A percentile compares a stretch with the other conserved stretches of the same genome.
These are phyloP conservation scores for Gnathonemus echidnorhynchus DNA, from an alignment of 2,113 vertebrate species.

Conservation along the genomic window DNA sequence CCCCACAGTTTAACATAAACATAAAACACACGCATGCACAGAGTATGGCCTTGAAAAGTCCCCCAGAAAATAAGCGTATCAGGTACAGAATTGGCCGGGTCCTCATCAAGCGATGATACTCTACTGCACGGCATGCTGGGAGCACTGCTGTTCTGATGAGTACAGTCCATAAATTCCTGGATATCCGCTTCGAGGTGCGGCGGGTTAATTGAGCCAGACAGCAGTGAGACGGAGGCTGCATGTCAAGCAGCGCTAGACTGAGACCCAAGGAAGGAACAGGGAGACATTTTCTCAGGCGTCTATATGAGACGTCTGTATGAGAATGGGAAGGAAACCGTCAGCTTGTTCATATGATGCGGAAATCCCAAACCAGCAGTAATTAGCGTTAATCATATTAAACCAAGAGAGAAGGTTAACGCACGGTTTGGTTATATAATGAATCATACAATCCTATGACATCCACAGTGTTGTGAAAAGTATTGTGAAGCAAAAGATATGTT, in stretches of 20 bases:
- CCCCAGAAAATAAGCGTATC: neutral
- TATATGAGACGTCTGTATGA: neutral
- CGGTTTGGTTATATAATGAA: neutral
- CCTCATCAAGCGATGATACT: neutral
- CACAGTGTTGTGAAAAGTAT: neutral
- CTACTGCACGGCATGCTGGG: neutral
- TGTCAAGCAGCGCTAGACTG: neutral
- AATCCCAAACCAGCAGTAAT: neutral
- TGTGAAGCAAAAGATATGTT: neutral
- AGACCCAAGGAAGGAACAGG: neutral
- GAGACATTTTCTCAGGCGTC: slow-evolving; percentile 3
- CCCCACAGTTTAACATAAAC: no score
- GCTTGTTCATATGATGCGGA: neutral
- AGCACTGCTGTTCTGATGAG: slow-evolving; percentile 35
- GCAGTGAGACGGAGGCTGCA: slow-evolving; percentile 1
- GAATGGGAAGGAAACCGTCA: neutral
- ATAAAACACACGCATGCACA: neutral
- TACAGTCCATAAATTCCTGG: slow-evolving; percentile 27
- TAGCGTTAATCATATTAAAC: neutral
- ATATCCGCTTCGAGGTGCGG: slow-evolving; percentile 21
- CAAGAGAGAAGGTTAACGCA: neutral
- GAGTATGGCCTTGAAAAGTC: neutral
- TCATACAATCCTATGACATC: neutral
- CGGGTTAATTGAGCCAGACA: slow-evolving; percentile 13
- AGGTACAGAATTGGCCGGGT: neutral